Conservation (phyloP, 2,888 invertebrate species). For the Dascillus cervinus region DNA sequence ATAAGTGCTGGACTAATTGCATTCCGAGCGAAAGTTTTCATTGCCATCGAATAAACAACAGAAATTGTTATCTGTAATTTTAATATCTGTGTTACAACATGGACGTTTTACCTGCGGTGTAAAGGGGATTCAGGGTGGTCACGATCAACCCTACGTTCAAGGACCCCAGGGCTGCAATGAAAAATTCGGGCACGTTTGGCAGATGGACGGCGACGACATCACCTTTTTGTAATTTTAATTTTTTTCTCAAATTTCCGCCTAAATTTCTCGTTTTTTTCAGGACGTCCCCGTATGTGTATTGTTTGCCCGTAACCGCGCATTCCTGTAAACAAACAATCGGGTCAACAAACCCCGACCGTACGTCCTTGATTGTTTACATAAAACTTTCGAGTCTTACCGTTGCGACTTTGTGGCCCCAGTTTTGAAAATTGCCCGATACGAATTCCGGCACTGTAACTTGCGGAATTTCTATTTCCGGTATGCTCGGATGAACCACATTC, state of each 20-base stretch:
- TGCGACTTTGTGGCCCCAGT: constrained; percentile 51
- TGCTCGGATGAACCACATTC: no score
- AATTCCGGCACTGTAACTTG: constrained; percentile 49
- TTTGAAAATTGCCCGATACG: constrained; percentile 46
- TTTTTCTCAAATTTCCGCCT: constrained; percentile 45
- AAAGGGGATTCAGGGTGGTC: constrained; percentile 67
- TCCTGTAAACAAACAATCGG: constrained; percentile 55
- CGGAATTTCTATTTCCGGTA: constrained; percentile 48
- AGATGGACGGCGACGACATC: constrained; percentile 64
- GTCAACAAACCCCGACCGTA: no score
- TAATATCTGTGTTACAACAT: no score
- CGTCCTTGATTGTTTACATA: no score
- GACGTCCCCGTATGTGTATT: constrained; percentile 62
- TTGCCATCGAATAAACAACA: no score
- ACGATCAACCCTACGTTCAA: constrained; percentile 61
- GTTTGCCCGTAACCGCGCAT: constrained; percentile 62
- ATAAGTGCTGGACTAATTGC: no score
- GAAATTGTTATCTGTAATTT: no score
- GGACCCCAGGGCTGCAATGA: constrained; percentile 56
- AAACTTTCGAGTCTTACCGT: no score
- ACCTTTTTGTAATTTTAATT: constrained; percentile 56
- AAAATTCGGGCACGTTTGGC: constrained; percentile 71
- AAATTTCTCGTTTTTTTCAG: constrained; percentile 56
- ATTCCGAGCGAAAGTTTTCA: no score
- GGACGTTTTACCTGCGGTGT: constrained; percentile 47